phyloP scores from a whole-genome alignment of 1,140 invertebrate genomes.

The Metopolophium dirhodum region DNA sequence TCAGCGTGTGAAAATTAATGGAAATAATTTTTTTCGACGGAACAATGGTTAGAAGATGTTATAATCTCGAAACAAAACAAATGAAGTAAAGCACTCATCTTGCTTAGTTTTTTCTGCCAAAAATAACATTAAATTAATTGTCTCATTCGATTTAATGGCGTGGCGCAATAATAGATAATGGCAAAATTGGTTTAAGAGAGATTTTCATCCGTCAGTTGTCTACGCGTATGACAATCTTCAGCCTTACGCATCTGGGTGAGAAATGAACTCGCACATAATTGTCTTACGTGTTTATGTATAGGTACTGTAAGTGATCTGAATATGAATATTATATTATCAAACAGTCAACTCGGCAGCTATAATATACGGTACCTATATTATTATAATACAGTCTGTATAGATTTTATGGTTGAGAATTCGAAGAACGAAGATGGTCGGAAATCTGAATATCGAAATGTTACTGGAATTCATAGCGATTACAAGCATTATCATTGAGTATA shows the following conservation, averaged over 20 bases:
- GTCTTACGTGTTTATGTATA: too few species aligned
- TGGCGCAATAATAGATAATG: not conserved
- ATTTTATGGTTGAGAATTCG: too few species aligned
- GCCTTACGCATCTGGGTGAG: rapidly evolving
- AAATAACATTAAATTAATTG: not conserved
- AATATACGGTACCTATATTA: not conserved
- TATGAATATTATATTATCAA: not conserved
- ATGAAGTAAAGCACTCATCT: not conserved
- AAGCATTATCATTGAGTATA: too few species aligned
- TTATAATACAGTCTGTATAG: not conserved
- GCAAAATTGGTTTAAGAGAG: not conserved
- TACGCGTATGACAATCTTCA: not conserved
- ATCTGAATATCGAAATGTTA: too few species aligned
- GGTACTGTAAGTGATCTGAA: not conserved
- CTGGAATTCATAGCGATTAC: not conserved
- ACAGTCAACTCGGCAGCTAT: not conserved
- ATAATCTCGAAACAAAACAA: not conserved
- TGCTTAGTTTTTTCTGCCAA: not conserved
- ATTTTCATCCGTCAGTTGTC: not conserved
- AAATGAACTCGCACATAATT: not conserved
- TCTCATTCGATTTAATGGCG: not conserved
- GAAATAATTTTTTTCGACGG: not conserved
- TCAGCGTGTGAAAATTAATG: not conserved
- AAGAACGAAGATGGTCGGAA: too few species aligned
- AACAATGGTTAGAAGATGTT: not conserved